A percentile compares a stretch with the other conserved stretches of the same genome.
These are phyloP conservation scores for Lemur catta DNA, from an alignment of 2,797 vertebrate species.

Conservation along the genomic window DNA sequence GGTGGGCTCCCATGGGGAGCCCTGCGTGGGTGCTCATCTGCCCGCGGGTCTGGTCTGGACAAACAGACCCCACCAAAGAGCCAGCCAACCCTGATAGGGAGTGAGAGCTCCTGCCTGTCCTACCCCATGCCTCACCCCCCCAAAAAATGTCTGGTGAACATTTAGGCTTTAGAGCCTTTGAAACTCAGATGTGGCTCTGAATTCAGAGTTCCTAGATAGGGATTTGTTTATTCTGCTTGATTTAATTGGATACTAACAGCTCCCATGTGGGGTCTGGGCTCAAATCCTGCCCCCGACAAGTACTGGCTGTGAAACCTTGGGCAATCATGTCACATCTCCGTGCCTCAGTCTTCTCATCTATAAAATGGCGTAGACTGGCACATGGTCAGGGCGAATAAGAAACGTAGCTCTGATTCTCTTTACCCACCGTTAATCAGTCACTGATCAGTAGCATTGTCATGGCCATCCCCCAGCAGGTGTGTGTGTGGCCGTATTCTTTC, in stretches of 20 bases:
- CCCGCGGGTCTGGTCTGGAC: background rate
- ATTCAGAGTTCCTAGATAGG: background rate
- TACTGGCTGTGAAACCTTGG: background rate
- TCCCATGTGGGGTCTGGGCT: background rate
- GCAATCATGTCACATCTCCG: background rate
- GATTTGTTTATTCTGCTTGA: background rate
- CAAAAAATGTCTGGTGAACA: background rate
- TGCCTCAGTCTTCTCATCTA: background rate
- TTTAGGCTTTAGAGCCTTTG: background rate
- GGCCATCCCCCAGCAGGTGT: accelerated
- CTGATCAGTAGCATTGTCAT: accelerated
- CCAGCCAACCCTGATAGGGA: background rate
- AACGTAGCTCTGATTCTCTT: background rate
- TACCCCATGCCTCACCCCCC: background rate
- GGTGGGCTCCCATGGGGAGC: background rate
- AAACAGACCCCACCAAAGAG: background rate
- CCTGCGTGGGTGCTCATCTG: accelerated
- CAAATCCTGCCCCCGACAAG: background rate
- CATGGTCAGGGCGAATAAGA: background rate
- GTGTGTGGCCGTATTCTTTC: background rate
- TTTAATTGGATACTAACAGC: background rate
- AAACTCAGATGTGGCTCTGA: background rate
- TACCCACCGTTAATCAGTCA: accelerated
- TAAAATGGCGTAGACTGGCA: background rate
- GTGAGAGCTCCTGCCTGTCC: background rate